Evolutionary conservation across 1,140 invertebrate genomes (phyloP), one percentile per base, ranked within the genome.

Genomic region (Papilio helenus): DNA sequence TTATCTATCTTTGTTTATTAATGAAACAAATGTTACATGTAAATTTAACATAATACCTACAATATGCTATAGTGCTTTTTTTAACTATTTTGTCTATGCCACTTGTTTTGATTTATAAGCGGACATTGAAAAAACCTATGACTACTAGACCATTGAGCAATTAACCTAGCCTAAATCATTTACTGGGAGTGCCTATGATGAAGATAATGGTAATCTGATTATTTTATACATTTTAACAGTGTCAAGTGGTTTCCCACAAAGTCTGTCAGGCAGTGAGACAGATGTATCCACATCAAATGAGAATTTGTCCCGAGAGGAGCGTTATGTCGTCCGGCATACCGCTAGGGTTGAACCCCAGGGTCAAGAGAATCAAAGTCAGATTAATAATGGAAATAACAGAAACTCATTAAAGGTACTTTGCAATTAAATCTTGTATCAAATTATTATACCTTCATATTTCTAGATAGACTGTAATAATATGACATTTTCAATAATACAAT

Each of bases 291-390:
- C 98, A 44, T 98, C 98, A 9, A 98, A 97, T 82, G 98, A 98
- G 93, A 98, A 98, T 93, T 94, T 99, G 80, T 98, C 97, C 49
- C 96, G 97, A 88, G 97, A 98, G 93, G 97, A 98, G 89, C 95
- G 97, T 82, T 97, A 97, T 95, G 97, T 98, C 20, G 97, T 98
- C 80, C 95, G 96, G 81, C 97, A 98, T 83, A 98, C 97, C 18
- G 96, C 97, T 20, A 95, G 98, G 49, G 98, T 99, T 89, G 98
- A 99, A 90, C 98, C 98, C 14, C 98, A 99, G 93, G 98, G 98
- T 8, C 98, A 99, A 93, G 98, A 99, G 92, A 97, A 97, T 93
- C 95, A 96, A 83, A 92, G 86, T 74, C 95, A 96, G 82, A 83
- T 79, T 46, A 92, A 89, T 72, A 93, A 90, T 79, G 85, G 73